These are phyloP conservation scores for Danio rerio DNA, from an alignment of 2,113 vertebrate species.

Conservation along the genomic window DNA sequence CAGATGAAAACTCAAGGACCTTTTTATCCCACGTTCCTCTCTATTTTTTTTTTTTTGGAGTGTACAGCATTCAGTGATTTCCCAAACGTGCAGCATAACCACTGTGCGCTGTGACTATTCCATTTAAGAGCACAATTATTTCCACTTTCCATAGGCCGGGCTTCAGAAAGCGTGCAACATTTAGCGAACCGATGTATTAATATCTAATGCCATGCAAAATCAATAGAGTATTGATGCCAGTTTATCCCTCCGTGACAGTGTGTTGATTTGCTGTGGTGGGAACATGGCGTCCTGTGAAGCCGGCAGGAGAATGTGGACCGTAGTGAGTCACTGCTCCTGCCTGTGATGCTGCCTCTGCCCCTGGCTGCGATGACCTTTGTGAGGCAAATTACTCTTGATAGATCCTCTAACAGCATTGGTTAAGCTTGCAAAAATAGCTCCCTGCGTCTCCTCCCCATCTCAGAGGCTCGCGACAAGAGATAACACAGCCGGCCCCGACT, in stretches of 20 bases:
- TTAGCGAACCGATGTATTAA: slow-evolving; percentile 9
- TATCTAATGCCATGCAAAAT: slow-evolving; percentile 37
- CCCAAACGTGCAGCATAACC: neutral
- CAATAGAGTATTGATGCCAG: slow-evolving; percentile 5
- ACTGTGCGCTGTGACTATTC: neutral
- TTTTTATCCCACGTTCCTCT: neutral
- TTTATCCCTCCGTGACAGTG: slow-evolving; percentile 18
- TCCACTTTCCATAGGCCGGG: neutral
- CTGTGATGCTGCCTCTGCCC: slow-evolving; percentile 44
- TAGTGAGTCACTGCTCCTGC: slow-evolving; percentile 37
- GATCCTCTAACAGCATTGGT: slow-evolving; percentile 33
- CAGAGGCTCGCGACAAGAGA: slow-evolving; percentile 23
- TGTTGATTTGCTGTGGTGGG: slow-evolving; percentile 33
- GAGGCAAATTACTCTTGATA: slow-evolving; percentile 52
- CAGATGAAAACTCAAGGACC: neutral
- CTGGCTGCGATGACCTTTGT: slow-evolving; percentile 39
- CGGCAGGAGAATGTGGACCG: slow-evolving; percentile 35
- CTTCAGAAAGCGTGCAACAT: slow-evolving; percentile 13
- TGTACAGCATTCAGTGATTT: neutral
- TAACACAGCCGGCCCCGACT: neutral
- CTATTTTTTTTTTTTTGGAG: neutral
- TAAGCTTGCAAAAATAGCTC: slow-evolving; percentile 43
- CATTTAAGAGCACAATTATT: neutral
- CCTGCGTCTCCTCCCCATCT: neutral
- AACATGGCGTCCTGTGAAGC: slow-evolving; percentile 33